These are phyloP conservation scores for Genyomyrus donnyi DNA, from an alignment of 2,113 vertebrate species.

Conservation along the genomic window DNA sequence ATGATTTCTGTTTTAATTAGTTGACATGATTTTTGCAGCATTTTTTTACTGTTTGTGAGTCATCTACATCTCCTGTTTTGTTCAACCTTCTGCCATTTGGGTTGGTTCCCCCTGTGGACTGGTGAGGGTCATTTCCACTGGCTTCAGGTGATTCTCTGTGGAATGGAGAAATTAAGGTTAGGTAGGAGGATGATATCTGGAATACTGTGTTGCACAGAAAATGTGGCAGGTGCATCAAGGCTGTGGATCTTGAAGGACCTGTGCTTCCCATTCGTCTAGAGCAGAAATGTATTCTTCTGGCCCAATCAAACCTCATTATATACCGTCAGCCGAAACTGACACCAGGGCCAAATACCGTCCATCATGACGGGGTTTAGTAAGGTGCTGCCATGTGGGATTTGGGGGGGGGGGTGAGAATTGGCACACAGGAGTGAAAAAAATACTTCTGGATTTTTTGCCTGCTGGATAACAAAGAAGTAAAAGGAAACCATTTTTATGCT, in stretches of 20 bases:
- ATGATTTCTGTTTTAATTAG: background rate
- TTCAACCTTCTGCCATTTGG: constrained; percentile 17
- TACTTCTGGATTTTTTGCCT: background rate
- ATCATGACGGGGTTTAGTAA: background rate
- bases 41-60: background rate
- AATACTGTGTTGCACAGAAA: background rate
- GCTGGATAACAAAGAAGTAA: background rate
- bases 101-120: constrained; percentile 35
- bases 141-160: constrained; percentile 32
- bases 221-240: background rate
- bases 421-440: background rate
- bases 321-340: background rate
- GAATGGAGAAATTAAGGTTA: background rate
- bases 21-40: background rate
- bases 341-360: background rate
- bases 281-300: background rate
- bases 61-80: background rate
- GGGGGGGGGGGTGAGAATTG: background rate
- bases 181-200: background rate
- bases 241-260: background rate
- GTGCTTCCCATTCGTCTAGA: background rate
- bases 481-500: background rate
- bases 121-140: constrained; percentile 46
- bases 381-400: background rate
- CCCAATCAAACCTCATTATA: background rate